These are phyloP conservation scores for Hydrolagus colliei DNA, from an alignment of 2,797 vertebrate genomes.

Conservation along the genomic window DNA sequence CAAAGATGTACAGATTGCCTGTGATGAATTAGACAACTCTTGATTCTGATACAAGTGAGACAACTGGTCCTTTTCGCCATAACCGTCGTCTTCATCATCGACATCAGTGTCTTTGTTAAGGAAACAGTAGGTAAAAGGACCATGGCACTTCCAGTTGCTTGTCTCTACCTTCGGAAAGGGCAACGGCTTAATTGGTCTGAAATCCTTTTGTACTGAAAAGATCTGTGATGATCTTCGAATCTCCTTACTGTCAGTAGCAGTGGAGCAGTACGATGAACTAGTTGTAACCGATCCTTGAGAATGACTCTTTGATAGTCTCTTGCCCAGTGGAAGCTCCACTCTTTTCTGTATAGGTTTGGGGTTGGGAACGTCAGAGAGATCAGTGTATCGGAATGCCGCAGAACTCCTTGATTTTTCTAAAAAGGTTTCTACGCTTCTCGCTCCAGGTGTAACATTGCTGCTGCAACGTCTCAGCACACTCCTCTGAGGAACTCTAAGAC, in stretches of 20 bases:
- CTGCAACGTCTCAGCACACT: conserved; percentile 69
- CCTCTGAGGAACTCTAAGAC: conserved; percentile 67
- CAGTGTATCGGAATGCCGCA: conserved; percentile 55
- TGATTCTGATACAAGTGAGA: conserved; percentile 50
- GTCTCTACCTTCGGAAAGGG: conserved; percentile 61
- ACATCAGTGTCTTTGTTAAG: conserved; percentile 55
- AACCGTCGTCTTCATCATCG: conserved; percentile 62
- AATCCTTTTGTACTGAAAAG: conserved; percentile 62
- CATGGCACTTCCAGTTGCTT: conserved; percentile 69
- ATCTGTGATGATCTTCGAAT: conserved; percentile 52
- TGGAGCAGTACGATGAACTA: conserved; percentile 56
- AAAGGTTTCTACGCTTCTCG: conserved; percentile 67
- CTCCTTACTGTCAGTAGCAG: conserved; percentile 48
- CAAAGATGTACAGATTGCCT: conserved; percentile 35
- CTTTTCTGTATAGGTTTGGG: conserved; percentile 53
- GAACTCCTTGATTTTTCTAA: conserved; percentile 68
- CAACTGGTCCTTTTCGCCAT: conserved; percentile 46
- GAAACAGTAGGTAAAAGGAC: conserved; percentile 83
- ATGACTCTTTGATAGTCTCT: conserved; percentile 73
- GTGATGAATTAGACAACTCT: conserved; percentile 42
- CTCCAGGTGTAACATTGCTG: conserved; percentile 62
- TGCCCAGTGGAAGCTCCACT: conserved; percentile 58
- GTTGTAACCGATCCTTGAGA: conserved; percentile 71
- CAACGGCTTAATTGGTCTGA: conserved; percentile 66
- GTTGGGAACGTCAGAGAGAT: conserved; percentile 50